phyloP scores from a whole-genome alignment of 2,113 vertebrate genomes.

The Myrmecobius fasciatus region DNA sequence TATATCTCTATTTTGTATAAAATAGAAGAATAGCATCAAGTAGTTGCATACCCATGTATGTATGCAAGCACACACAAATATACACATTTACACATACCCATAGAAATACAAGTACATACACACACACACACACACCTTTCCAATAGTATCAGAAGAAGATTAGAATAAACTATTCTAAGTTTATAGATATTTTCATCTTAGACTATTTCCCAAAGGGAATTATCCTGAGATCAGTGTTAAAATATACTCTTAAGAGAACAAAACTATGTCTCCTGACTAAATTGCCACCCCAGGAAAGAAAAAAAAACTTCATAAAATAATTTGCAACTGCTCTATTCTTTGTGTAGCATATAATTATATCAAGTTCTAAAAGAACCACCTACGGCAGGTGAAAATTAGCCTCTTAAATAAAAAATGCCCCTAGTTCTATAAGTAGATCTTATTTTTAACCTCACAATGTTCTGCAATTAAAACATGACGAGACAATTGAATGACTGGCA shows the following conservation, averaged over 20 bases:
- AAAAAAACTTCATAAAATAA: constrained; percentile 70
- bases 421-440: constrained; percentile 33
- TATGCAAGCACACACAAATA: background rate
- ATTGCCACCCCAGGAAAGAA: constrained; percentile 45
- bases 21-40: constrained; percentile 18
- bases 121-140: background rate
- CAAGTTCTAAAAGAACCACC: constrained; percentile 43
- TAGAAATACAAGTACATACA: background rate
- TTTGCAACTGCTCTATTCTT: constrained; percentile 47
- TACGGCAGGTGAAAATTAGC: constrained; percentile 52
- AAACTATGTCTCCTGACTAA: constrained; percentile 56
- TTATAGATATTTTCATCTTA: constrained; percentile 26
- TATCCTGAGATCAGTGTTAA: constrained; percentile 38
- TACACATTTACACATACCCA: no score
- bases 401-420: background rate
- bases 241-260: constrained; percentile 45
- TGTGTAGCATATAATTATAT: constrained; percentile 63
- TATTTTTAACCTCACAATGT: constrained; percentile 59
- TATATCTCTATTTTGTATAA: background rate
- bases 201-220: constrained; percentile 19
- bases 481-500: constrained; percentile 22
- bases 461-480: constrained; percentile 43
- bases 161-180: constrained; percentile 26
- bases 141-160: constrained; percentile 7
- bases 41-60: background rate